Evolutionary conservation across 2,113 vertebrate genomes (phyloP).

Genomic region (Petaurus breviceps): DNA sequence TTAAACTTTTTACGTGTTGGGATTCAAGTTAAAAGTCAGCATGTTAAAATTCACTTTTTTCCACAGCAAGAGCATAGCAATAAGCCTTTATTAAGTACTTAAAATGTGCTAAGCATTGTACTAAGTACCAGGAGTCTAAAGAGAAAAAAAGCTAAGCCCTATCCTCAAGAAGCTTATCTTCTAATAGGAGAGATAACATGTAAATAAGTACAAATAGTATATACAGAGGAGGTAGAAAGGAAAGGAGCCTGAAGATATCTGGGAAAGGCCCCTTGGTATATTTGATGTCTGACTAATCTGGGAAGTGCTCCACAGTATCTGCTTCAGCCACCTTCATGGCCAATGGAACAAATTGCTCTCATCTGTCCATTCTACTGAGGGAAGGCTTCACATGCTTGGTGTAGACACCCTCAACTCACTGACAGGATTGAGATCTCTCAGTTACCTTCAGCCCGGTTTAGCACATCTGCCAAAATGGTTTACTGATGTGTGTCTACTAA

Average conservation of each 20-base stretch:
- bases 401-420: too few relatives aligned
- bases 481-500: too few relatives aligned
- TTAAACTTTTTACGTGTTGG: neutral
- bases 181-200: neutral
- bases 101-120: neutral
- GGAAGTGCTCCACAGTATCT: too few relatives aligned
- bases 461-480: neutral
- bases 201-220: neutral
- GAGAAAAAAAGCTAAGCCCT: neutral
- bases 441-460: neutral
- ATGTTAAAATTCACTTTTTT: neutral
- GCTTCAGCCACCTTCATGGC: too few relatives aligned
- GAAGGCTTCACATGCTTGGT: too few relatives aligned
- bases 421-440: neutral
- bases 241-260: neutral
- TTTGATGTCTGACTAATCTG: too few relatives aligned
- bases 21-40: neutral
- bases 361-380: too few relatives aligned
- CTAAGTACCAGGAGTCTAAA: neutral
- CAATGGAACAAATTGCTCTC: too few relatives aligned
- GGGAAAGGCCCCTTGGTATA: neutral
- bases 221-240: neutral
- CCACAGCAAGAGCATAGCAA: neutral
- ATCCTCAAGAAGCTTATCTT: neutral
- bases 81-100: neutral